Conservation (phyloP, 2,888 invertebrate species). For the Junonia oenone region DNA sequence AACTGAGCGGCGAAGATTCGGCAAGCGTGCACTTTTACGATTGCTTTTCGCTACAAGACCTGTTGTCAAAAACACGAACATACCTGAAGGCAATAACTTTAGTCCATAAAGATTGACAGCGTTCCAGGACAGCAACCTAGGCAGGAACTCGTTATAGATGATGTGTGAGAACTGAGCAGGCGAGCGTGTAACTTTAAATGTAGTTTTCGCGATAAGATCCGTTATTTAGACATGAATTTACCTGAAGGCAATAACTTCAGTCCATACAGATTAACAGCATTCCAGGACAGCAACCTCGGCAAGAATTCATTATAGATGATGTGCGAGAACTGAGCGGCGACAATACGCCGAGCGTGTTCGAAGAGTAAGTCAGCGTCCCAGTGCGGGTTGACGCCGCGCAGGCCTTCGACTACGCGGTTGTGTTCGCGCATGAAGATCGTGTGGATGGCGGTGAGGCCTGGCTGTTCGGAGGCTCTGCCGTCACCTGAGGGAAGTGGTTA, state of each 20-base stretch:
- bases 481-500: constrained; percentile 80
- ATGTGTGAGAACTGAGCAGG: constrained; percentile 89
- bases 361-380: constrained; percentile 94
- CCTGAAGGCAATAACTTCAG: constrained; percentile 88
- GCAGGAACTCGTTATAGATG: constrained; percentile 93
- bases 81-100: constrained; percentile 86
- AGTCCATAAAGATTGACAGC: constrained; percentile 93
- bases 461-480: constrained; percentile 94
- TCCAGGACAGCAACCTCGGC: constrained; percentile 93
- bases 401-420: constrained; percentile 89
- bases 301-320: constrained; percentile 93
- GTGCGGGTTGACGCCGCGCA: constrained; percentile 90
- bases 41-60: too few species aligned
- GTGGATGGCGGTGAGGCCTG: constrained; percentile 92
- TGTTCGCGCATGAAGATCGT: constrained; percentile 94
- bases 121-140: constrained; percentile 93
- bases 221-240: too few species aligned
- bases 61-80: too few species aligned
- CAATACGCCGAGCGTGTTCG: constrained; percentile 87
- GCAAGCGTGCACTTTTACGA: too few species aligned
- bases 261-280: constrained; percentile 92
- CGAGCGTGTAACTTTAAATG: too few species aligned
- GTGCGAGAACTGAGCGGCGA: constrained; percentile 89
- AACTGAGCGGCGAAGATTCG: constrained; percentile 88
- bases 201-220: too few species aligned